Conservation (phyloP, 1,140 invertebrate species). For the Harpegnathos saltator region DNA sequence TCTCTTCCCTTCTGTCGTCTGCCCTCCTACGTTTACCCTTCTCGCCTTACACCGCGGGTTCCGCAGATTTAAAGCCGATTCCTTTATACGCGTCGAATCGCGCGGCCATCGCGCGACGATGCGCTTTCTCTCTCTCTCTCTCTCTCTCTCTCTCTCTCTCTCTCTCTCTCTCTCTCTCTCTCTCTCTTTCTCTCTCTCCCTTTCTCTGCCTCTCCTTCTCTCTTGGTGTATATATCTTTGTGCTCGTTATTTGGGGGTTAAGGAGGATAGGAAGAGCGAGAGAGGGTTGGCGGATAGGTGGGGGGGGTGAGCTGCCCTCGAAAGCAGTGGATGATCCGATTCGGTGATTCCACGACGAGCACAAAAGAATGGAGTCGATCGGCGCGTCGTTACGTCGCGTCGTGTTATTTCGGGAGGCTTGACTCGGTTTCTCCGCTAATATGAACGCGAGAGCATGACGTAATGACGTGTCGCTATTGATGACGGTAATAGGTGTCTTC, state of each 20-base stretch:
- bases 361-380: constrained; percentile 10
- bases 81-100: constrained; percentile 67
- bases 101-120: constrained; percentile 39
- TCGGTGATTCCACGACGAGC: constrained; percentile 7
- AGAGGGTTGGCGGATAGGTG: no score
- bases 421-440: neutral
- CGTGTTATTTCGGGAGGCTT: neutral
- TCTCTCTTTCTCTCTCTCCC: neutral
- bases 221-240: neutral
- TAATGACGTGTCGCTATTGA: neutral
- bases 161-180: neutral
- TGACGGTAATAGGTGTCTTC: neutral
- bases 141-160: neutral
- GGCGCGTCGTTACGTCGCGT: constrained; percentile 6
- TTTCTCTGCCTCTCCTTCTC: neutral
- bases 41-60: constrained; percentile 14
- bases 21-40: neutral
- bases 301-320: neutral
- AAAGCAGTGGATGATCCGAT: constrained; percentile 31
- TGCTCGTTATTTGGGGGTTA: constrained; percentile 14
- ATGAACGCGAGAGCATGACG: neutral
- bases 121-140: neutral
- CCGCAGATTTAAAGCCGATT: constrained; percentile 70
- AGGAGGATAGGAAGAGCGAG: constrained; percentile 9
- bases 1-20: neutral